phyloP scores from a whole-genome alignment of 2,797 vertebrate species.

The Hoplostethus atlanticus region DNA sequence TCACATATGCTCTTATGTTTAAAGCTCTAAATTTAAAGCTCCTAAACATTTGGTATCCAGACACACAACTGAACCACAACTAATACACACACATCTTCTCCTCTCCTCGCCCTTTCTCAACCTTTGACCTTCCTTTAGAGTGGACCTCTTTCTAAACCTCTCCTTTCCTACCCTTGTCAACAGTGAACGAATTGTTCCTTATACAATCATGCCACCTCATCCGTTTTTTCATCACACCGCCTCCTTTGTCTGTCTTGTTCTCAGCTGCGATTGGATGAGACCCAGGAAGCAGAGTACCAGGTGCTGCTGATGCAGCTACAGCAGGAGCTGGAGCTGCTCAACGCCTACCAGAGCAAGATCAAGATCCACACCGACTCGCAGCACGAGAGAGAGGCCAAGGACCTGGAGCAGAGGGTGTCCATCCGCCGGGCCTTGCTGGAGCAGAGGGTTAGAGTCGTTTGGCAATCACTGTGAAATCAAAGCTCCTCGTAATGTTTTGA shows the following conservation, averaged over 20 bases:
- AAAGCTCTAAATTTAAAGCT: no score
- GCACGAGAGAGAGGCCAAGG: constrained; percentile 91
- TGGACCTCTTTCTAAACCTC: constrained; percentile 12
- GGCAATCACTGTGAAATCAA: constrained; percentile 8
- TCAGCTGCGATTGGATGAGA: constrained; percentile 92
- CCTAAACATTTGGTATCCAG: no score
- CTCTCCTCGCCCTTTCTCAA: constrained; percentile 7
- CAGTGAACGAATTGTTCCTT: background rate
- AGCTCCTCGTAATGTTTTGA: constrained; percentile 22
- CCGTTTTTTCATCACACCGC: constrained; percentile 11
- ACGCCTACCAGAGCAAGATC: constrained; percentile 96
- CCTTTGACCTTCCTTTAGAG: no score
- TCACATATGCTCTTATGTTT: background rate
- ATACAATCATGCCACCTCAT: background rate
- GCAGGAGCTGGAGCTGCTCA: constrained; percentile 93
- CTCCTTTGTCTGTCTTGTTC: constrained; percentile 14
- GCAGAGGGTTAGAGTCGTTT: constrained; percentile 86
- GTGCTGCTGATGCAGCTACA: constrained; percentile 93
- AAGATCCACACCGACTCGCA: constrained; percentile 95
- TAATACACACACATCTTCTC: constrained; percentile 12
- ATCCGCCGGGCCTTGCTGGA: constrained; percentile 92
- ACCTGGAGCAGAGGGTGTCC: constrained; percentile 93
- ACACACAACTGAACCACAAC: background rate
- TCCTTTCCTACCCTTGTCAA: constrained; percentile 11
- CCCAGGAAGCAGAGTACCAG: constrained; percentile 94